Conservation (phyloP, 2,113 vertebrate genomes). For the Willisornis vidua region DNA sequence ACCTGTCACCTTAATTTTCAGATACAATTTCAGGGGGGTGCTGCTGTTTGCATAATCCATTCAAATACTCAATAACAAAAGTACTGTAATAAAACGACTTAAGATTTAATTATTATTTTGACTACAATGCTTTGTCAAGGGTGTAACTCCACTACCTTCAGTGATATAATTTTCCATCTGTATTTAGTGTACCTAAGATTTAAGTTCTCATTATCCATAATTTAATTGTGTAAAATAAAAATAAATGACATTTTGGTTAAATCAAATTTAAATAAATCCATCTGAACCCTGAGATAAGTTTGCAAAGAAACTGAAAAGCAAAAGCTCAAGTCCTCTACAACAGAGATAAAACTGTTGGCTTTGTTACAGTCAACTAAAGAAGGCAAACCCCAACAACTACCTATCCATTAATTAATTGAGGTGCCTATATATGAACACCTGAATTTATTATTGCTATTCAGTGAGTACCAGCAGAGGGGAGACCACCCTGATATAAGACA, state of each 20-base stretch:
- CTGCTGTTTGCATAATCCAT: neutral
- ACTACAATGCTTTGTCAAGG: neutral
- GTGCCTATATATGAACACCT: neutral
- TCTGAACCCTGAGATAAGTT: neutral
- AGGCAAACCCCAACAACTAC: neutral
- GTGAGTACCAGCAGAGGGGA: neutral
- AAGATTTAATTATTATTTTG: constrained; percentile 27
- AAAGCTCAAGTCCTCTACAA: neutral
- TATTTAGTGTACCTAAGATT: neutral
- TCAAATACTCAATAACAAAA: neutral
- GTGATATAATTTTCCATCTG: neutral
- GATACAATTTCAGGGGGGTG: neutral
- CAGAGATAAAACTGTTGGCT: neutral
- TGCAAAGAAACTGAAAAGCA: neutral
- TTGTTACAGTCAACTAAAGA: neutral
- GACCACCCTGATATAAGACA: neutral
- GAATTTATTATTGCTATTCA: neutral
- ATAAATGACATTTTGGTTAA: neutral
- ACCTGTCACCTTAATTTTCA: neutral
- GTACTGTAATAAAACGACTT: neutral
- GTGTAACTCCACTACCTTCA: neutral
- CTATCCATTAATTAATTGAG: neutral
- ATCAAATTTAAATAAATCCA: neutral
- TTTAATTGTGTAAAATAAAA: neutral
- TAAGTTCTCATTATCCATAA: neutral